Base-by-base conservation (phyloP, 2,888 invertebrate genomes). In the Lepidochrysops patricia region DNA sequence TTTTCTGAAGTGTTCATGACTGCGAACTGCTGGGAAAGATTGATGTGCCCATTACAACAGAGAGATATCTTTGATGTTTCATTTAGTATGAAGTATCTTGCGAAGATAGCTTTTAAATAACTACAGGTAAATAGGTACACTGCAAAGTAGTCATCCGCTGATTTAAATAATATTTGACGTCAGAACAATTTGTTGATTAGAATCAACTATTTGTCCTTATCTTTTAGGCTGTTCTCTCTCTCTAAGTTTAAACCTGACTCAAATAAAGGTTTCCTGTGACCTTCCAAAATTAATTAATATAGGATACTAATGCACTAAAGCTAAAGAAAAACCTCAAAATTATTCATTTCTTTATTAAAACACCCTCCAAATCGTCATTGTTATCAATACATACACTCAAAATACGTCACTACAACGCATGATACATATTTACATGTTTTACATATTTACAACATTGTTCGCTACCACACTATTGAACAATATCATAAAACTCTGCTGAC, bases 321-420 rank as follows among this genome's bases (percentile, higher is more conserved):
- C 13, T 13, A 35, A 35, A 75, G 66, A 67, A 62, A 62, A 63
- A 64, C 61, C 52, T 58, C 66, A 66, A 70, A 71, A 78, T 80
- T 76, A 75, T 77, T 80, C 75, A 74, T 83, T 79, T 79, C 79
- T 88, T 87, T 89, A 88, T 82, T 88, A 87, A 88, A 89, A 88
- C 86, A 85, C 84, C 85, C 84, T 82, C 80, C 80, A 82, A 79
- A 77, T 77, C 75, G 71, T 78, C 80, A 68, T 76, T 79, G 74
- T 74, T 76, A 70, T 68, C 74, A 72, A 79, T 80, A 83, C 81
- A 80, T 80, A 82, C 82, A 85, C 79, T 80, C 80, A 67, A 73
- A 74, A 74, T 83, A 82, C 77, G 74, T 72, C 74, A 77, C 78
- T 79, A 79, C 74, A 71, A 79, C 75, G 71, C 74, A 72, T 73